These are phyloP conservation scores for Amblyopsis hoosieri DNA, from an alignment of 2,797 vertebrate species.

Conservation along the genomic window DNA sequence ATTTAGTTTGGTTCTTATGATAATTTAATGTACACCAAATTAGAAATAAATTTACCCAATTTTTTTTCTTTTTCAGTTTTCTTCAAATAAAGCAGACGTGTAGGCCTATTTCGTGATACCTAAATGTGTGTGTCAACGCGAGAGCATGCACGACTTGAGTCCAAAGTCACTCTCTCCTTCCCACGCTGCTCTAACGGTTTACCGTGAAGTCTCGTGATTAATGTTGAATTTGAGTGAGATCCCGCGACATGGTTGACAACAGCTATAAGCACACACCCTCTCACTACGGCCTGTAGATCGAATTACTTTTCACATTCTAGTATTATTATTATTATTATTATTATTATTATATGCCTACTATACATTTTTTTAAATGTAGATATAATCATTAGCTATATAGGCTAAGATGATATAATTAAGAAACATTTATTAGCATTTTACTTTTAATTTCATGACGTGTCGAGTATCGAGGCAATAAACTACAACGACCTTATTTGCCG, in stretches of 20 bases:
- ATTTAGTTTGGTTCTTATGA: slow-evolving; percentile 30
- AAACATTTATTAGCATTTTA: slow-evolving; percentile 4
- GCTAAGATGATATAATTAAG: slow-evolving; percentile 20
- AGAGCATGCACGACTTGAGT: slow-evolving; percentile 11
- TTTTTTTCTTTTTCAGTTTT: not conserved
- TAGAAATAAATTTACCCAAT: not conserved
- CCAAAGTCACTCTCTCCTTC: slow-evolving; percentile 38
- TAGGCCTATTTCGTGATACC: not conserved
- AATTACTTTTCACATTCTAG: no score
- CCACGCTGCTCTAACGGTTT: slow-evolving; percentile 3
- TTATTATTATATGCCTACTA: no score
- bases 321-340: no score
- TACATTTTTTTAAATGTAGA: no score
- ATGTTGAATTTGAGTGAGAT: slow-evolving; percentile 65
- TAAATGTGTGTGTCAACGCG: slow-evolving; percentile 11
- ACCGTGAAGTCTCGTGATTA: slow-evolving; percentile 67
- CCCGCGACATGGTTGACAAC: slow-evolving; percentile 50
- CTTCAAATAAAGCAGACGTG: slow-evolving; percentile 3
- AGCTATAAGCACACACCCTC: slow-evolving; percentile 31
- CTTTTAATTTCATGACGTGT: no score
- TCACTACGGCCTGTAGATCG: not conserved
- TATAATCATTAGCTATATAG: no score
- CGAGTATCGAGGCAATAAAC: no score
- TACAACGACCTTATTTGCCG: slow-evolving; percentile 12
- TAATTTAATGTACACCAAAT: slow-evolving; percentile 12